A percentile compares a stretch with the other conserved stretches of the same genome.
These are phyloP conservation scores for Orthonevra nobilis DNA, from an alignment of 2,888 invertebrate genomes.

Conservation along the genomic window DNA sequence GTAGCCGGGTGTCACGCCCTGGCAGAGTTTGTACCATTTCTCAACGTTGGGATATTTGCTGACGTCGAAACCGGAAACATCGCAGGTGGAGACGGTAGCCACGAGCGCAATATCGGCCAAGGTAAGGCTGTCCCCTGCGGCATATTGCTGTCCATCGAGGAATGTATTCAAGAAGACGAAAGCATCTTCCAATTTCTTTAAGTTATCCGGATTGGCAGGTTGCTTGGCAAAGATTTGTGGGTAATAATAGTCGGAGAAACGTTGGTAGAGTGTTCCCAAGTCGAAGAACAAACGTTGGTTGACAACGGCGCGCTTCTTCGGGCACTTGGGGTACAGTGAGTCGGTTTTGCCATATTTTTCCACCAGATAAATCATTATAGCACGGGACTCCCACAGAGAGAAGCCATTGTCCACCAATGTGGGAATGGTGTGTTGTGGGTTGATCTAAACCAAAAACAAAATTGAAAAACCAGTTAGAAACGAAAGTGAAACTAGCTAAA, in stretches of 20 bases:
- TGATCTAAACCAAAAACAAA: slow-evolving; percentile 82
- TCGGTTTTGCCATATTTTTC: slow-evolving; percentile 90
- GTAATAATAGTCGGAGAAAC: slow-evolving; percentile 86
- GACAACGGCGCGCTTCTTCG: slow-evolving; percentile 87
- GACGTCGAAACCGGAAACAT: slow-evolving; percentile 85
- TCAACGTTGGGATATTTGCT: slow-evolving; percentile 85
- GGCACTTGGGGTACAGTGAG: slow-evolving; percentile 87
- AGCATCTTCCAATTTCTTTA: slow-evolving; percentile 85
- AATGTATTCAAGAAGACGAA: slow-evolving; percentile 86
- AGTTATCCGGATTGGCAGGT: slow-evolving; percentile 85
- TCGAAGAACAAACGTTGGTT: slow-evolving; percentile 91
- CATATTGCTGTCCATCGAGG: slow-evolving; percentile 86
- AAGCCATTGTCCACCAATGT: slow-evolving; percentile 92
- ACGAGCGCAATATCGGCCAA: slow-evolving; percentile 88
- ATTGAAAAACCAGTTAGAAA: not conserved
- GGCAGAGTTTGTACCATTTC: slow-evolving; percentile 83
- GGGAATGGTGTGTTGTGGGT: slow-evolving; percentile 92
- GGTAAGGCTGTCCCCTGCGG: slow-evolving; percentile 87
- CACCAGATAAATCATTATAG: slow-evolving; percentile 89
- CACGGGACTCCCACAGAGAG: slow-evolving; percentile 90
- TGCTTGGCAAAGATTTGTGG: slow-evolving; percentile 84
- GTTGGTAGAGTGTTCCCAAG: slow-evolving; percentile 86
- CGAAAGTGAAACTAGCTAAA: no score
- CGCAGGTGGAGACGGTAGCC: slow-evolving; percentile 86
- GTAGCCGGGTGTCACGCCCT: slow-evolving; percentile 83